A percentile compares a stretch with the other conserved stretches of the same genome.
phyloP scores from a whole-genome alignment of 2,113 vertebrate species.

The Eupsittula cactorum region DNA sequence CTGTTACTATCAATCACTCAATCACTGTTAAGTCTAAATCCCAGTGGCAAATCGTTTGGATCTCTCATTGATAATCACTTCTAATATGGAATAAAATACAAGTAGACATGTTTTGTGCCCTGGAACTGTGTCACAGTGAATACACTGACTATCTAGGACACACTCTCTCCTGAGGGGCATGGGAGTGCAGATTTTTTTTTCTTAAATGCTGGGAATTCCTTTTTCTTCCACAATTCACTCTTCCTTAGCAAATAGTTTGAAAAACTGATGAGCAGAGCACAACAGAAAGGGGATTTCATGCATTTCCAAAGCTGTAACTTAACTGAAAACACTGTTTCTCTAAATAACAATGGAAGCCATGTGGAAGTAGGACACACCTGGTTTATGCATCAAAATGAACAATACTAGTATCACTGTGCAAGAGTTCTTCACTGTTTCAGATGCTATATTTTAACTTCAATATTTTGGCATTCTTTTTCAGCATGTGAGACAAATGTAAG shows the following conservation, averaged over 20 bases:
- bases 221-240: not conserved
- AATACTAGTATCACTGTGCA: not conserved
- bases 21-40: not conserved
- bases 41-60: not conserved
- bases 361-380: not conserved
- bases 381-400: not conserved
- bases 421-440: not conserved
- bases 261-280: not conserved
- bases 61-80: not conserved
- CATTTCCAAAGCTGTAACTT: not conserved
- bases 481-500: not conserved
- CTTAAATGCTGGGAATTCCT: not conserved
- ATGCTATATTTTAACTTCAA: not conserved
- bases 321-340: not conserved
- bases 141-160: not conserved
- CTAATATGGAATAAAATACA: not conserved
- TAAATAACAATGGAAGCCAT: not conserved
- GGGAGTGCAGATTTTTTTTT: not conserved
- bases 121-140: not conserved
- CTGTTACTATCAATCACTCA: not conserved
- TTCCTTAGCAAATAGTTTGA: not conserved
- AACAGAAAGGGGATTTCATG: not conserved
- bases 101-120: not conserved
- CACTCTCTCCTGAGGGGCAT: not conserved
- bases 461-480: not conserved